phyloP scores from a whole-genome alignment of 2,888 invertebrate genomes.

The Spatulosminthurus flaviceps region DNA sequence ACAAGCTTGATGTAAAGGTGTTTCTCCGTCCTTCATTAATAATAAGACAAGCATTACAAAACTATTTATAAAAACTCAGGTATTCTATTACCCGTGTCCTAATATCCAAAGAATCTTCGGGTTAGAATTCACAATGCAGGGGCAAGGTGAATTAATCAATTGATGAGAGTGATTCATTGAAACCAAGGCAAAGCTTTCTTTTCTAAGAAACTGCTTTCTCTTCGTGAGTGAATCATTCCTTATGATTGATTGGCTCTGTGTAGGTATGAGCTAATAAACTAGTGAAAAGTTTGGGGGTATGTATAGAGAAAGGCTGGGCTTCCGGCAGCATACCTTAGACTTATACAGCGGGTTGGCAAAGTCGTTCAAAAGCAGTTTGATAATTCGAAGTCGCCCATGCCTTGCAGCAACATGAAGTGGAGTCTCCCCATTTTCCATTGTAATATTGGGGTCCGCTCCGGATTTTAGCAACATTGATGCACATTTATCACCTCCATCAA shows the following conservation, averaged over 20 bases:
- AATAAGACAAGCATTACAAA: background rate
- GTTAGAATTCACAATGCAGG: background rate
- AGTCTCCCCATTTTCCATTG: slow-evolving; percentile 95
- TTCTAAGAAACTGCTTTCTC: background rate
- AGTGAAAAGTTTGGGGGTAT: background rate
- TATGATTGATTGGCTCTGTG: too few relatives aligned
- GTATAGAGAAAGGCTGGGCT: too few relatives aligned
- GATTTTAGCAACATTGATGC: slow-evolving; percentile 97
- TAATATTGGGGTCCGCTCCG: slow-evolving; percentile 95
- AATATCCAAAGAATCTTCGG: too few relatives aligned
- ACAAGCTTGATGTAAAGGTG: slow-evolving; percentile 93
- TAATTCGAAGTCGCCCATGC: slow-evolving; percentile 87
- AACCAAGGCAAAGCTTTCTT: background rate
- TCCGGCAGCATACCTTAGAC: slow-evolving; percentile 79
- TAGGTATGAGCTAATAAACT: too few relatives aligned
- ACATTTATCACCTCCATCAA: slow-evolving; percentile 89
- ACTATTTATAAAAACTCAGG: too few relatives aligned
- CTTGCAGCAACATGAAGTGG: slow-evolving; percentile 87
- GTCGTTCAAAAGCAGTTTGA: slow-evolving; percentile 87
- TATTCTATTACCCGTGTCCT: too few relatives aligned
- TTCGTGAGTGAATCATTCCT: too few relatives aligned
- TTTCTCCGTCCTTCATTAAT: slow-evolving; percentile 82
- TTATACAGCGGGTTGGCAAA: slow-evolving; percentile 91
- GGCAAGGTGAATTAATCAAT: slow-evolving; percentile 19
- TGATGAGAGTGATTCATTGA: background rate